phyloP scores from a whole-genome alignment of 92 coral and sea anemone genomes.

The Epizoanthus fatuus region DNA sequence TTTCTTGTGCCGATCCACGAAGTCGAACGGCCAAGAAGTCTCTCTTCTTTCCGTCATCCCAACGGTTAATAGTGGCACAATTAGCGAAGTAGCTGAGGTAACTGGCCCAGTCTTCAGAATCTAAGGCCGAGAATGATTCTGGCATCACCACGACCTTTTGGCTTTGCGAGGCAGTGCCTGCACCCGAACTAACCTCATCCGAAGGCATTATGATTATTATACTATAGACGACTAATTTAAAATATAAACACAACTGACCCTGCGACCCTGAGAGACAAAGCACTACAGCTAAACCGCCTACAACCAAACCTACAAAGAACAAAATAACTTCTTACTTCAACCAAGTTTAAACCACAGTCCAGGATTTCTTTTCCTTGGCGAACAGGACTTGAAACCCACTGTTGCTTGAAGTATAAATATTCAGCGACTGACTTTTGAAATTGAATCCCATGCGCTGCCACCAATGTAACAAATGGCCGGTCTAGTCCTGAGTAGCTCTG shows the following conservation, averaged over 20 bases:
- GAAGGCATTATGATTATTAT: too few species aligned
- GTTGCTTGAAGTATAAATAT: too few species aligned
- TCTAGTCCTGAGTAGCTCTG: too few species aligned
- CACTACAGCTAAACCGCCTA: neutral
- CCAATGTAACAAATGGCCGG: too few species aligned
- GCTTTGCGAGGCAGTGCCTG: neutral
- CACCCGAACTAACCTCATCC: neutral
- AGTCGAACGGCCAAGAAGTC: conserved; percentile 41
- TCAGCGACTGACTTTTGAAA: neutral
- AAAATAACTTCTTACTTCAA: neutral
- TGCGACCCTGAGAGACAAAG: too few species aligned
- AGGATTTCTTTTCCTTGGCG: neutral
- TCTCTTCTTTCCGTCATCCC: conserved; percentile 19
- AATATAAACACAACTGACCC: too few species aligned
- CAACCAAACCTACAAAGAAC: neutral
- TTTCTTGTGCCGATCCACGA: conserved; percentile 24
- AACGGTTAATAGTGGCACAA: neutral
- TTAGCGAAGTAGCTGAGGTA: neutral
- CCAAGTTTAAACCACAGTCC: neutral
- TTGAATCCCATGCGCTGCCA: neutral
- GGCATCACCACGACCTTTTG: neutral
- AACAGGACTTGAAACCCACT: too few species aligned
- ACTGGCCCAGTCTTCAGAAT: conserved; percentile 12
- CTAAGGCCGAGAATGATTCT: conserved; percentile 27
- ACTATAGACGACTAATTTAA: too few species aligned